Percentiles rank a stretch among this genome's conserved stretches.
phyloP scores from a whole-genome alignment of 2,888 invertebrate species.

The Andrena praecox region DNA sequence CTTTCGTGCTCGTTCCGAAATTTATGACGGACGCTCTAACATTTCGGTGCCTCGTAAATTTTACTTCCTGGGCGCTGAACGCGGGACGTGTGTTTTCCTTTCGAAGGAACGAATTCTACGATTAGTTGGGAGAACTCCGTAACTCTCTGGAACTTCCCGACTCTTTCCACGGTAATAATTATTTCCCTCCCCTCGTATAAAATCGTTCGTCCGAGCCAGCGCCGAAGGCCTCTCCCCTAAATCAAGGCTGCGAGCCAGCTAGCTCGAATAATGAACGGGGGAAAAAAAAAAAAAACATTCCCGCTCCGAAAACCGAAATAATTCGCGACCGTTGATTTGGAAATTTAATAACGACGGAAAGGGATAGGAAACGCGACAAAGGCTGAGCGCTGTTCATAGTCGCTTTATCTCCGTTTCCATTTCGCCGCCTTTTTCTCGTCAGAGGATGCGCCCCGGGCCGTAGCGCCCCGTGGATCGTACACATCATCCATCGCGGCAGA shows the following conservation, averaged over 20 bases:
- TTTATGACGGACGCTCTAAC: constrained; percentile 56
- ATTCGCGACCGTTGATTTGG: constrained; percentile 41
- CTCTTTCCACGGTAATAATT: constrained; percentile 6
- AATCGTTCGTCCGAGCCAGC: neutral
- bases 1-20: constrained; percentile 52
- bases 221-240: neutral
- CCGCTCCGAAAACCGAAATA: neutral
- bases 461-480: constrained; percentile 12
- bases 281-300: constrained; percentile 9
- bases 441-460: neutral
- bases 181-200: neutral
- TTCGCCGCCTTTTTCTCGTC: constrained; percentile 42
- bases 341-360: constrained; percentile 44
- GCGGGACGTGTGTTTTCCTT: constrained; percentile 39
- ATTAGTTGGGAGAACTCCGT: constrained; percentile 27
- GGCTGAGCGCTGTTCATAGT: neutral
- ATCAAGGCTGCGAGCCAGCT: neutral
- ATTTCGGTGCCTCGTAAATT: constrained; percentile 54
- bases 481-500: constrained; percentile 46
- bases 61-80: constrained; percentile 7
- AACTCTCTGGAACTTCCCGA: constrained; percentile 12
- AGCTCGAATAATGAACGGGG: constrained; percentile 7
- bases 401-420: constrained; percentile 58
- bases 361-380: neutral
- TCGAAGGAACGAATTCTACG: constrained; percentile 36